A percentile compares a stretch with the other conserved stretches of the same genome.
Conservation (phyloP, 2,797 vertebrate species). For the Callimico goeldii region DNA sequence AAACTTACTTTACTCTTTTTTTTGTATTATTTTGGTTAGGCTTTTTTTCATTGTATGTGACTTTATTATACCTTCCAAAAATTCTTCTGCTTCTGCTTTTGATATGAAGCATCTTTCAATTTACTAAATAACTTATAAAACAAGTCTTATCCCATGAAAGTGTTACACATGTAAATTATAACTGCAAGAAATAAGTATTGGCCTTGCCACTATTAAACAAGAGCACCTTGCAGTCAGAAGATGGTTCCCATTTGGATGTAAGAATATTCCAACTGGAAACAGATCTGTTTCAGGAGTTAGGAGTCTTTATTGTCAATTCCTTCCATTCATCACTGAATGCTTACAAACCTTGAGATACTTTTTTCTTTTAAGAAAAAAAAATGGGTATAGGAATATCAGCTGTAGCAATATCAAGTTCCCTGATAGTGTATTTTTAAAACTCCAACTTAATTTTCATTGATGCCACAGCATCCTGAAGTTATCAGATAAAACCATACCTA, state of each 20-base stretch:
- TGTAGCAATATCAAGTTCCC: neutral
- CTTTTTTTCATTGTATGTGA: neutral
- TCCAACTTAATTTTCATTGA: slow-evolving; percentile 36
- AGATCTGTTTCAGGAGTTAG: neutral
- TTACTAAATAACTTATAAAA: neutral
- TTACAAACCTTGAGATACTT: neutral
- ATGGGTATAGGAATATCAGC: neutral
- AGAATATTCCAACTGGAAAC: neutral
- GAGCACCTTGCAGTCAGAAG: neutral
- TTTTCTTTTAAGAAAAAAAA: neutral
- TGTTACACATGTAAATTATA: neutral
- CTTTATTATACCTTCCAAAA: slow-evolving; percentile 37
- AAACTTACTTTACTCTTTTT: neutral
- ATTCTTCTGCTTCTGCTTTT: slow-evolving; percentile 11
- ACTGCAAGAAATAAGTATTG: neutral
- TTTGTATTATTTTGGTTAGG: neutral
- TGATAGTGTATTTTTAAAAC: neutral
- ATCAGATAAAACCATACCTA: slow-evolving; percentile 36
- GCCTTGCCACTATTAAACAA: neutral
- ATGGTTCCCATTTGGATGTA: neutral
- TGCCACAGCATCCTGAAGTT: neutral
- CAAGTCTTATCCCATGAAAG: neutral
- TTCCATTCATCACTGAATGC: neutral
- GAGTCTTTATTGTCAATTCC: neutral
- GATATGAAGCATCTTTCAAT: slow-evolving; percentile 25